Percentiles rank a stretch among this genome's conserved stretches.
Evolutionary conservation across 2,797 vertebrate genomes (phyloP).

Genomic region (Argya squamiceps): DNA sequence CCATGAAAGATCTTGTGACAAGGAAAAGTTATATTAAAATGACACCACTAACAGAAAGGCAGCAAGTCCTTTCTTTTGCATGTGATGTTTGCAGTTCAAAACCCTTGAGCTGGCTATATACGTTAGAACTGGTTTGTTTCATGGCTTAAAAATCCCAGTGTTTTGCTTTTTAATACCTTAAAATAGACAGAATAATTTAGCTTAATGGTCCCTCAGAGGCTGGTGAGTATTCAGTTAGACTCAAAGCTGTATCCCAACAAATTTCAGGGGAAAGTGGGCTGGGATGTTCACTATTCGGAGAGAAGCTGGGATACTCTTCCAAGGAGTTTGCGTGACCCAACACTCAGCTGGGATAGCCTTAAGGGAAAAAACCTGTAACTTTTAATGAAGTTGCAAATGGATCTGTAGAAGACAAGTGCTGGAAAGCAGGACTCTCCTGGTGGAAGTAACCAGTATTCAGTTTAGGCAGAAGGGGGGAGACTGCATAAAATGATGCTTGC

Average conservation of each 20-base stretch:
- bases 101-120: background rate
- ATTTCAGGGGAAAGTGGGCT: background rate
- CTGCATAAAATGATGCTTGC: background rate
- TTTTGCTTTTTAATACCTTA: background rate
- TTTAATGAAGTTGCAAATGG: background rate
- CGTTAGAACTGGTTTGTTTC: background rate
- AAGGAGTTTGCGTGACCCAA: background rate
- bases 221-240: background rate
- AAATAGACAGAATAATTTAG: background rate
- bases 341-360: background rate
- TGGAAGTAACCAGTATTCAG: background rate
- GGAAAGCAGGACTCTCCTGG: background rate
- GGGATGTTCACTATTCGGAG: background rate
- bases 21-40: conserved; percentile 15
- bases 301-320: background rate
- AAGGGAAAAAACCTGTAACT: background rate
- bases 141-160: background rate
- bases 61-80: background rate
- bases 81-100: background rate
- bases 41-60: background rate
- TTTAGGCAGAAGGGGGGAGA: background rate
- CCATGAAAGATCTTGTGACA: conserved; percentile 20
- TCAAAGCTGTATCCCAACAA: background rate
- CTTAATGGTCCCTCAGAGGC: background rate
- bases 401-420: background rate